These are phyloP conservation scores for Apodemus sylvaticus DNA, from an alignment of 2,113 vertebrate species.

Conservation along the genomic window DNA sequence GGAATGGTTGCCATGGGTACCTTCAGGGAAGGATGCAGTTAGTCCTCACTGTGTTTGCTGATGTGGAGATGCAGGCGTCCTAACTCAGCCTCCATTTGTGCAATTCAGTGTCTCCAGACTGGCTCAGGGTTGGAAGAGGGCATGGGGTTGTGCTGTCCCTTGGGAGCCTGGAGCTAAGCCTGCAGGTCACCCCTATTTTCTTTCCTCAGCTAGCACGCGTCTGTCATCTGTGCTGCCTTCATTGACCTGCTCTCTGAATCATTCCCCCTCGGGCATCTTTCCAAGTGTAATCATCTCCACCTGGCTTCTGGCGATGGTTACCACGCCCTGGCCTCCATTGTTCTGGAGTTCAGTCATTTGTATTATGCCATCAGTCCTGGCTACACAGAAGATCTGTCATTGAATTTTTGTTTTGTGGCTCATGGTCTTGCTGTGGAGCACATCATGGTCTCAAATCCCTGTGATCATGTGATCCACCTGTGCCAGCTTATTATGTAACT, in stretches of 20 bases:
- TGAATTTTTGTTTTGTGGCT: neutral
- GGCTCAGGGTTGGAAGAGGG: neutral
- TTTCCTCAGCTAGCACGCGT: neutral
- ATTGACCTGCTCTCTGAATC: neutral
- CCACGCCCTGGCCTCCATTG: neutral
- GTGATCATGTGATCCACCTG: neutral
- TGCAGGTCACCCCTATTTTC: neutral
- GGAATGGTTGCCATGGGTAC: neutral
- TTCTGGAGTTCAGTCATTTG: neutral
- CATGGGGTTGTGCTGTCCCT: neutral
- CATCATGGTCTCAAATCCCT: neutral
- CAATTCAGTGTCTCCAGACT: neutral
- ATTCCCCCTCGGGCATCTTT: neutral
- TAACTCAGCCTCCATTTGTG: neutral
- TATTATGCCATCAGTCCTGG: neutral
- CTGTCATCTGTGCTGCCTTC: neutral
- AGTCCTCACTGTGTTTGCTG: neutral
- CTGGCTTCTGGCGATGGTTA: neutral
- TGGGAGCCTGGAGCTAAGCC: neutral
- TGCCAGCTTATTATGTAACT: neutral
- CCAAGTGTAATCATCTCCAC: neutral
- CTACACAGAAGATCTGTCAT: neutral
- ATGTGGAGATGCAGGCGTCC: neutral
- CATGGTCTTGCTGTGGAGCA: neutral
- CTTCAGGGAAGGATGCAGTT: neutral